phyloP scores from a whole-genome alignment of 1,140 invertebrate genomes.

The Ctenoplectra terminalis region DNA sequence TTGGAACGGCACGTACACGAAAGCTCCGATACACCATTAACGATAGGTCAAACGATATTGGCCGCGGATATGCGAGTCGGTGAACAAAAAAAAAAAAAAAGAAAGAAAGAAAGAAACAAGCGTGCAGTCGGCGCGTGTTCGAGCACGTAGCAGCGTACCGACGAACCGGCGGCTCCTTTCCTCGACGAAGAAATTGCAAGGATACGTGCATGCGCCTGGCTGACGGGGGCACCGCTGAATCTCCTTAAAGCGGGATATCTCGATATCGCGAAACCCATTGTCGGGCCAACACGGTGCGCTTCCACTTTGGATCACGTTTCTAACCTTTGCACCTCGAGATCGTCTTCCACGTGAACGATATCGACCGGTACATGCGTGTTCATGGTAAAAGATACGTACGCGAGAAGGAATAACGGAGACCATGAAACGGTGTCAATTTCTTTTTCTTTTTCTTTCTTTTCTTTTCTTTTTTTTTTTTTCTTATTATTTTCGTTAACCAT shows the following conservation, averaged over 20 bases:
- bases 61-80: constrained; percentile 7
- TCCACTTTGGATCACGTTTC: constrained; percentile 41
- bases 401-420: background rate
- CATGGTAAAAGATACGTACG: background rate
- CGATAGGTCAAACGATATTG: constrained; percentile 39
- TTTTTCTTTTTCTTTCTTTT: too few relatives aligned
- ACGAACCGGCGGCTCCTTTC: constrained; percentile 11
- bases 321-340: constrained; percentile 29
- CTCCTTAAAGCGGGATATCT: constrained; percentile 74
- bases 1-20: background rate
- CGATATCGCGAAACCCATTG: constrained; percentile 67
- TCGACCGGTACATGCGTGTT: background rate
- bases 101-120: too few relatives aligned
- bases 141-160: too few relatives aligned
- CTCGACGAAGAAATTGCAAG: constrained; percentile 59
- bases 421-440: background rate
- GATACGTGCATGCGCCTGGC: constrained; percentile 55
- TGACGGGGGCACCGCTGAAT: constrained; percentile 32
- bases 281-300: constrained; percentile 10
- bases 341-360: background rate
- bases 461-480: too few relatives aligned
- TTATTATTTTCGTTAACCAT: background rate
- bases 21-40: constrained; percentile 14
- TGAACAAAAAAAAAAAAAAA: constrained; percentile 28
- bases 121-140: too few relatives aligned